Evolutionary conservation across 2,113 vertebrate species (phyloP).

Genomic region (Xiphorhynchus elegans): DNA sequence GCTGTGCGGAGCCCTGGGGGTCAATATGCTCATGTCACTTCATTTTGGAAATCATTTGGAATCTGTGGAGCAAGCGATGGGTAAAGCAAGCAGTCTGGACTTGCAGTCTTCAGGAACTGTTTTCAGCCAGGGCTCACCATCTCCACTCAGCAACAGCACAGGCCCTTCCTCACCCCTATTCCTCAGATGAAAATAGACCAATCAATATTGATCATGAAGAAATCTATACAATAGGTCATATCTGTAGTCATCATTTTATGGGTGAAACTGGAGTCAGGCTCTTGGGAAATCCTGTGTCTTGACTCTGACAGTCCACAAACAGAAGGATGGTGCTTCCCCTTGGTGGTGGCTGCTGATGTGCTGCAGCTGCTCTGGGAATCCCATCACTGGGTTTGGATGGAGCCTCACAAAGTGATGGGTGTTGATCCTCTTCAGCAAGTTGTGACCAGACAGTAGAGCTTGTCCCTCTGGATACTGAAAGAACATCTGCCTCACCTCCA

Average conservation of each 20-base stretch:
- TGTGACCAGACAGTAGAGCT: neutral
- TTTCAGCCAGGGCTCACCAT: neutral
- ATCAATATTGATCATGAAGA: no score
- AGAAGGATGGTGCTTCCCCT: neutral
- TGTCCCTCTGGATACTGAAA: neutral
- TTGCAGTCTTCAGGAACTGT: neutral
- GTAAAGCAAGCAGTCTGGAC: neutral
- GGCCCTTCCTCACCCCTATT: neutral
- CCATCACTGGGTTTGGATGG: neutral
- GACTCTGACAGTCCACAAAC: neutral
- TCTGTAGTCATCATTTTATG: neutral
- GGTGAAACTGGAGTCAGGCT: neutral
- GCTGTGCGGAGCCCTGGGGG: neutral
- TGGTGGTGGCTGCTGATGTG: neutral
- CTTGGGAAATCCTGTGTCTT: neutral
- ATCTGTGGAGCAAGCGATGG: neutral
- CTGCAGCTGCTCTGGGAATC: neutral
- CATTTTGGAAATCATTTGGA: neutral
- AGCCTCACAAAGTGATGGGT: neutral
- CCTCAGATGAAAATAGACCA: neutral
- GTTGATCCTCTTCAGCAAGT: neutral
- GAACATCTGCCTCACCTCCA: neutral
- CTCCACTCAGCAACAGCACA: neutral
- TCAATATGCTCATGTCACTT: accelerated
- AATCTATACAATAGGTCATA: no score